These are phyloP conservation scores for Acrossocheilus fasciatus DNA, from an alignment of 2,797 vertebrate species.

Conservation along the genomic window DNA sequence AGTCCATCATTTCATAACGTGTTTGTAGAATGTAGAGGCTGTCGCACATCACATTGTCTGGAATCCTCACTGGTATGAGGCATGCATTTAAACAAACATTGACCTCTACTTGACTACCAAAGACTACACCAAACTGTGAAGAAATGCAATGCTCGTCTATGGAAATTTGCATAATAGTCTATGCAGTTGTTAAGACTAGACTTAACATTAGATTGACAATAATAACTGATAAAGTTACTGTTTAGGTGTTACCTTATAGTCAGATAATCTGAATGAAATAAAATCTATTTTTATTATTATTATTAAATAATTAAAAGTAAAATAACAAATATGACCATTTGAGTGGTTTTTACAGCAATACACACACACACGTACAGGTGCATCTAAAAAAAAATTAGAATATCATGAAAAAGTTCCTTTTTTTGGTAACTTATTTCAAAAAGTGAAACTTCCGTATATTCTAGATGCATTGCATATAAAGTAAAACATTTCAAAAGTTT, in stretches of 20 bases:
- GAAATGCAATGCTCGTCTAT: neutral
- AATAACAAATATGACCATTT: too few relatives aligned
- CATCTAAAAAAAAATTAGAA: too few relatives aligned
- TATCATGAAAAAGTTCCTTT: too few relatives aligned
- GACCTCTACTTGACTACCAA: neutral
- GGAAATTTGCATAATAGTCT: neutral
- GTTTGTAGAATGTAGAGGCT: neutral
- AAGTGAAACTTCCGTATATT: too few relatives aligned
- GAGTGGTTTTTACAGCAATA: too few relatives aligned
- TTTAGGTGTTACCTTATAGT: neutral
- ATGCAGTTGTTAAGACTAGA: neutral
- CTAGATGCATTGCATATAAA: too few relatives aligned
- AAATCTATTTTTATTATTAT: too few relatives aligned
- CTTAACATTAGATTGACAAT: too few relatives aligned
- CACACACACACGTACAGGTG: too few relatives aligned
- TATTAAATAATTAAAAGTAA: too few relatives aligned
- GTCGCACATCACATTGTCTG: neutral
- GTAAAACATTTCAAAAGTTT: too few relatives aligned
- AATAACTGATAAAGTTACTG: neutral
- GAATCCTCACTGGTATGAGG: neutral
- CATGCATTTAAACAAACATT: neutral
- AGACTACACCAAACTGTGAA: neutral
- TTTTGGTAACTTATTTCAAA: too few relatives aligned
- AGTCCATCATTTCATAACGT: neutral
- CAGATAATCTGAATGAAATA: neutral